These are phyloP conservation scores for Tauraco erythrolophus DNA, from an alignment of 2,113 vertebrate genomes.

Conservation along the genomic window DNA sequence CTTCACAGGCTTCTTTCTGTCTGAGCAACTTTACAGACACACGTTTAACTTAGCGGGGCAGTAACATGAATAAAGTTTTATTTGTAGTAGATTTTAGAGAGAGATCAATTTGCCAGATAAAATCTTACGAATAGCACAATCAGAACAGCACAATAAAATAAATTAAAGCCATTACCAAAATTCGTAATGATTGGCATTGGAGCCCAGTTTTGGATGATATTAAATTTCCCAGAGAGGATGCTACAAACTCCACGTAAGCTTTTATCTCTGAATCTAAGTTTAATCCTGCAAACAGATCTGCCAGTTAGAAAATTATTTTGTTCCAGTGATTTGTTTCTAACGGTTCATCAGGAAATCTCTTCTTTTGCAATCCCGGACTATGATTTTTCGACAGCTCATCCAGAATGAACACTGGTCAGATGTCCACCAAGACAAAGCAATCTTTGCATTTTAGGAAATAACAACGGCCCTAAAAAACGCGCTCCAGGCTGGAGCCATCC, in stretches of 20 bases:
- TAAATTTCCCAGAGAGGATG: neutral
- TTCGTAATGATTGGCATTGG: neutral
- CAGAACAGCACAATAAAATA: neutral
- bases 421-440: neutral
- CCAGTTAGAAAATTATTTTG: neutral
- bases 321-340: neutral
- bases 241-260: neutral
- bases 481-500: neutral
- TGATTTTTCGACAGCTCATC: neutral
- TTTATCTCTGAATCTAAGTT: neutral
- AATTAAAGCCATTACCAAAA: neutral
- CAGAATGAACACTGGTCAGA: neutral
- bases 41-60: neutral
- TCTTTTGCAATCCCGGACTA: neutral
- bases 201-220: neutral
- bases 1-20: neutral
- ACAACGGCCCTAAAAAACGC: accelerated
- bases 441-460: neutral
- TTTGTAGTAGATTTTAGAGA: neutral
- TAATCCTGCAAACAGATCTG: neutral
- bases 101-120: neutral
- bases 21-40: neutral
- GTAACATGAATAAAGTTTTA: neutral
- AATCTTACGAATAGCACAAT: neutral
- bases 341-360: neutral